A percentile compares a stretch with the other conserved stretches of the same genome.
phyloP scores from a whole-genome alignment of 2,797 vertebrate species.

The Scarus forsteni region DNA sequence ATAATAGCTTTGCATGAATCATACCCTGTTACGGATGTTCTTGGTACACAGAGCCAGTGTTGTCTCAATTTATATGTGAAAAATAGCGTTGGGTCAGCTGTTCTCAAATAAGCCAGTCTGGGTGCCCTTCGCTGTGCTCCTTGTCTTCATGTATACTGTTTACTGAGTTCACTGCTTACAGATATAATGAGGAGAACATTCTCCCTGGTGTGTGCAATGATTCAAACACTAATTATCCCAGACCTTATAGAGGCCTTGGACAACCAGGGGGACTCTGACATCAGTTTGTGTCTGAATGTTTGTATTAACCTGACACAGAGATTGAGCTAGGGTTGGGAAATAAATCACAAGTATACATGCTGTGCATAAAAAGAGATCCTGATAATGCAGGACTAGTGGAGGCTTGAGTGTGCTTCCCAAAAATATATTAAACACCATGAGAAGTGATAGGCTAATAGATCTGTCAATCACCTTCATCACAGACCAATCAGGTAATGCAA shows the following conservation, averaged over 20 bases:
- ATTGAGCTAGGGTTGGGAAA: not conserved
- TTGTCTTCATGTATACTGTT: conserved; percentile 1
- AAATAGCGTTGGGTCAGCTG: conserved; percentile 42
- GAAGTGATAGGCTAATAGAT: no score
- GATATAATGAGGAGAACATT: conserved; percentile 53
- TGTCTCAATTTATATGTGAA: conserved; percentile 38
- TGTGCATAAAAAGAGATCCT: no score
- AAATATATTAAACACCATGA: no score
- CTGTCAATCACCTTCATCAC: no score
- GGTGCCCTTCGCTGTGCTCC: conserved; percentile 18
- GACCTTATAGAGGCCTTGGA: conserved; percentile 18
- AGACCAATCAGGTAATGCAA: no score
- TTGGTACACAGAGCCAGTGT: conserved; percentile 8
- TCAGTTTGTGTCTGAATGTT: conserved; percentile 24
- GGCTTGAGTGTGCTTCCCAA: no score
- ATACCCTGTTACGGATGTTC: conserved; percentile 16
- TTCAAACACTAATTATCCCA: conserved; percentile 45
- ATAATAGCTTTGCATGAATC: not conserved
- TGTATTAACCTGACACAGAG: conserved; percentile 20
- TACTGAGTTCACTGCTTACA: conserved; percentile 49
- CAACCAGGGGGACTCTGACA: conserved; percentile 28
- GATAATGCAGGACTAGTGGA: no score
- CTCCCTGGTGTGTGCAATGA: conserved; percentile 29
- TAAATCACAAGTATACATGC: no score
- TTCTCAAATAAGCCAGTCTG: conserved; percentile 41